Conservation (phyloP, 2,888 invertebrate species). For the Nomada goodeniana region DNA sequence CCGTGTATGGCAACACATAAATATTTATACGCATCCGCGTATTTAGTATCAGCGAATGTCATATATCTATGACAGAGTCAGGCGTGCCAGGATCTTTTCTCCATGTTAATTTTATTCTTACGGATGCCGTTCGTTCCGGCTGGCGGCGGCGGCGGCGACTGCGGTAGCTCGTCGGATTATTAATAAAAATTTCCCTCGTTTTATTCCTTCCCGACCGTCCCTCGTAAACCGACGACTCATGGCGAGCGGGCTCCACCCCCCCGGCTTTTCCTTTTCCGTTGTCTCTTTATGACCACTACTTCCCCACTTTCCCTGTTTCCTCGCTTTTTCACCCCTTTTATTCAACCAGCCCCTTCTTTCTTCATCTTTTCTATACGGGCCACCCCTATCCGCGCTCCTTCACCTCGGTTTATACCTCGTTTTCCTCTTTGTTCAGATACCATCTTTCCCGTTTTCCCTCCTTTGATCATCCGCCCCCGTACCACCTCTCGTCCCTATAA, state of each 20-base stretch:
- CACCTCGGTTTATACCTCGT: conserved; percentile 43
- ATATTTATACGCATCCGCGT: conserved; percentile 24
- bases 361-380: conserved; percentile 42
- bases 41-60: conserved; percentile 10
- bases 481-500: background rate
- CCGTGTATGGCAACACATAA: background rate
- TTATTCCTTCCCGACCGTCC: conserved; percentile 62
- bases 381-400: background rate
- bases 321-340: conserved; percentile 31
- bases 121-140: conserved; percentile 46
- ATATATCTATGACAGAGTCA: conserved; percentile 56
- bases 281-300: conserved; percentile 61
- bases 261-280: conserved; percentile 51
- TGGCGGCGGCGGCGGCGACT: conserved; percentile 26
- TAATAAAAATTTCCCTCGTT: conserved; percentile 69
- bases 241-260: conserved; percentile 43
- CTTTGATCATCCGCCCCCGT: background rate
- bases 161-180: conserved; percentile 62
- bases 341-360: conserved; percentile 31
- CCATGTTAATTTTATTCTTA: conserved; percentile 67
- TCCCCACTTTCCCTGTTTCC: conserved; percentile 26
- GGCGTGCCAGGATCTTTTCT: conserved; percentile 43
- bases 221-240: conserved; percentile 65
- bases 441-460: conserved; percentile 29
- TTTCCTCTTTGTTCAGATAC: conserved; percentile 42